A percentile compares a stretch with the other conserved stretches of the same genome.
phyloP scores from a whole-genome alignment of 2,113 vertebrate genomes.

The Myotis lucifugus region DNA sequence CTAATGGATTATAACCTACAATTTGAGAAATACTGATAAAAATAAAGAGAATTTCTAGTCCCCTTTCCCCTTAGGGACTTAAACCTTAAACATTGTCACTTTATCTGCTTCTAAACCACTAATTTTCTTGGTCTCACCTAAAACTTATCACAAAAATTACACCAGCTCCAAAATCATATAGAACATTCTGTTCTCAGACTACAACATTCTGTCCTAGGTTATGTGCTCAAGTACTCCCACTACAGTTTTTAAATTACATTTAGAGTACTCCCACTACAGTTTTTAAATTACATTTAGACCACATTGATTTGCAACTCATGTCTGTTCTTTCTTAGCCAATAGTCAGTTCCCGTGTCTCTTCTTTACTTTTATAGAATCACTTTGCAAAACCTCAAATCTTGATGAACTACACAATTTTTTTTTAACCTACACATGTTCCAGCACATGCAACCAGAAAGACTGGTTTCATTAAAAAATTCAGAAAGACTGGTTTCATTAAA shows the following conservation, averaged over 20 bases:
- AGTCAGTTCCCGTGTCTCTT: not conserved
- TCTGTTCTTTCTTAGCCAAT: conserved; percentile 44
- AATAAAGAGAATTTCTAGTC: not conserved
- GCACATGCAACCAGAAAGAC: not conserved
- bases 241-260: conserved; percentile 40
- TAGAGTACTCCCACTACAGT: conserved; percentile 15
- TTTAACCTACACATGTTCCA: not conserved
- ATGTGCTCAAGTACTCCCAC: conserved; percentile 8
- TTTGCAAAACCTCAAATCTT: not conserved
- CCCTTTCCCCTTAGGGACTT: not conserved
- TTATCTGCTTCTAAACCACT: conserved; percentile 40
- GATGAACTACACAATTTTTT: not conserved
- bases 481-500: conserved; percentile 31
- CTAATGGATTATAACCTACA: not conserved
- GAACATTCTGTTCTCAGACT: conserved; percentile 20
- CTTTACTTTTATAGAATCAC: not conserved
- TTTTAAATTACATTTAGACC: conserved; percentile 46
- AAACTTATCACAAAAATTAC: conserved; percentile 4
- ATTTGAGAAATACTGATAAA: conserved; percentile 43
- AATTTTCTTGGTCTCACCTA: conserved; percentile 1
- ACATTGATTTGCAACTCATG: conserved; percentile 37
- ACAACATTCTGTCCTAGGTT: not conserved
- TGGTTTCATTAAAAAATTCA: not conserved
- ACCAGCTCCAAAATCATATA: not conserved
- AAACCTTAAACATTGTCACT: not conserved